phyloP scores from a whole-genome alignment of 2,113 vertebrate genomes.

The Sterrhoptilus dennistouni region DNA sequence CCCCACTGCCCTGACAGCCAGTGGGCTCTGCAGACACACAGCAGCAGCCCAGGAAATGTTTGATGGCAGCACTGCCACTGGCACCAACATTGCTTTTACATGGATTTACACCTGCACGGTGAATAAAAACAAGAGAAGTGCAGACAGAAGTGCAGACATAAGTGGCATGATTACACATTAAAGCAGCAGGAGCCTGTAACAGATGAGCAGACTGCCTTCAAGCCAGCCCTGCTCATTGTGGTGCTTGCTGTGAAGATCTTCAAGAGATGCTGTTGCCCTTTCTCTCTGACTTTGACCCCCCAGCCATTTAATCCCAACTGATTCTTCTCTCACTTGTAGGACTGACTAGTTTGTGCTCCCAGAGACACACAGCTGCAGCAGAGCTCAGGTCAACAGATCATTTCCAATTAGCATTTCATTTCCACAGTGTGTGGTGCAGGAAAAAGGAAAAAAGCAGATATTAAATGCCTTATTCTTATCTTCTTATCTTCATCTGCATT shows the following conservation, averaged over 20 bases:
- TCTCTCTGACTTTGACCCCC: neutral
- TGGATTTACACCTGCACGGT: neutral
- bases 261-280: neutral
- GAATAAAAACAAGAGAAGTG: neutral
- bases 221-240: neutral
- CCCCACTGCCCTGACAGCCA: neutral
- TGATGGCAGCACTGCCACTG: neutral
- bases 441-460: neutral
- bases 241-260: neutral
- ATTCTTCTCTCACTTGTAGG: neutral
- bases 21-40: neutral
- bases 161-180: neutral
- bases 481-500: neutral
- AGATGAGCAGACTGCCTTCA: neutral
- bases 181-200: neutral
- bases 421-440: neutral
- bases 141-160: neutral
- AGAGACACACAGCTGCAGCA: neutral
- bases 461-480: neutral
- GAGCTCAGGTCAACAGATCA: neutral
- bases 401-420: neutral
- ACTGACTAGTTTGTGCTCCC: neutral
- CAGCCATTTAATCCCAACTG: neutral
- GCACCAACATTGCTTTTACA: neutral
- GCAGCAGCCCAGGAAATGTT: neutral